These are phyloP conservation scores for Panurus biarmicus DNA, from an alignment of 2,113 vertebrate genomes.

Conservation along the genomic window DNA sequence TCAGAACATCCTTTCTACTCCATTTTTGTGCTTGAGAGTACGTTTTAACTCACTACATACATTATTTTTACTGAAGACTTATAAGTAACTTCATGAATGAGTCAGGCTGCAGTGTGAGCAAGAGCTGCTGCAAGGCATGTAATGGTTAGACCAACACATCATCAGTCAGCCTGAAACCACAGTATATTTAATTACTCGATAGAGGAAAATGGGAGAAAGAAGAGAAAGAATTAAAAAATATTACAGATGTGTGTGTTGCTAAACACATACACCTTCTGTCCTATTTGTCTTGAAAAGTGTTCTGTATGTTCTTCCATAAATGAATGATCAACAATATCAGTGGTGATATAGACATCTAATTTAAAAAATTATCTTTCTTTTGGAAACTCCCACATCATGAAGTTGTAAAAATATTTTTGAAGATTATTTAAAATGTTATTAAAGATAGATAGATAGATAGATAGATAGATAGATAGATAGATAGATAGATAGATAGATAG, in stretches of 20 bases:
- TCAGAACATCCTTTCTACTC: not conserved
- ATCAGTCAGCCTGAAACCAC: not conserved
- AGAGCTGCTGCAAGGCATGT: not conserved
- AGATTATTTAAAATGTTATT: not conserved
- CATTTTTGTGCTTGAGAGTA: not conserved
- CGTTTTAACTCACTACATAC: not conserved
- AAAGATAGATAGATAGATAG: not conserved
- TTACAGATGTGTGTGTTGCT: not conserved
- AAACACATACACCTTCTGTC: not conserved
- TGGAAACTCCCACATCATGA: not conserved
- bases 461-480: not conserved
- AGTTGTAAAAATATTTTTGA: not conserved
- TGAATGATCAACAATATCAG: not conserved
- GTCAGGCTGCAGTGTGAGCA: not conserved
- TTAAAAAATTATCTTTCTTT: not conserved
- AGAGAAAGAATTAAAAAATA: not conserved
- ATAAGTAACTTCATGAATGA: not conserved
- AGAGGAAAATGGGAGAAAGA: not conserved
- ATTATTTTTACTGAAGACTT: not conserved
- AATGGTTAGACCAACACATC: not conserved
- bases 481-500: not conserved
- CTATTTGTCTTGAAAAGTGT: not conserved
- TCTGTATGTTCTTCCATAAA: not conserved
- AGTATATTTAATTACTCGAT: not conserved
- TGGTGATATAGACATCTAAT: not conserved